Percentiles rank a stretch among this genome's conserved stretches.
phyloP scores from a whole-genome alignment of 2,888 invertebrate species.

The Arrhopalites spinosus region DNA sequence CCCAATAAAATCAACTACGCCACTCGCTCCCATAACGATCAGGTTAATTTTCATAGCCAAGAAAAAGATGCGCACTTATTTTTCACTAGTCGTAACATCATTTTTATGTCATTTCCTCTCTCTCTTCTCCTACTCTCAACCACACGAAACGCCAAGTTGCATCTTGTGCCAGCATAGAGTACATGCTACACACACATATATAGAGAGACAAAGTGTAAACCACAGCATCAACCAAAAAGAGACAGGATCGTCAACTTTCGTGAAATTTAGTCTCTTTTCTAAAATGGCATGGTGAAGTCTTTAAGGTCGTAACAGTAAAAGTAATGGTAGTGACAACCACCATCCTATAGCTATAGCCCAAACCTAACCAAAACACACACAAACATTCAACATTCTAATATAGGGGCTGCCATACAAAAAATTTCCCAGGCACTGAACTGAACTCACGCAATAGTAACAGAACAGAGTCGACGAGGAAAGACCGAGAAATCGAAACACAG shows the following conservation, averaged over 20 bases:
- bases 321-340: not conserved
- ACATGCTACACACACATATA: not conserved
- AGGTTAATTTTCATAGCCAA: conserved; percentile 12
- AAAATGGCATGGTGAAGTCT: not conserved
- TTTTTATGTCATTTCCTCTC: not conserved
- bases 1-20: conserved; percentile 18
- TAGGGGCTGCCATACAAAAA: no score
- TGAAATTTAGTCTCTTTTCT: not conserved
- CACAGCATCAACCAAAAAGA: not conserved
- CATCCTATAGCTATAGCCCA: no score
- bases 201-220: not conserved
- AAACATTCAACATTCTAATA: no score
- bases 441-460: no score
- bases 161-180: not conserved
- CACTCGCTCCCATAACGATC: not conserved
- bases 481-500: no score
- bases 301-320: conserved; percentile 1
- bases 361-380: no score
- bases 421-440: no score
- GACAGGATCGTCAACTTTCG: no score
- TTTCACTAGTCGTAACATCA: conserved; percentile 4
- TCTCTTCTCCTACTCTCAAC: not conserved
- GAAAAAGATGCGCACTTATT: not conserved
- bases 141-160: not conserved
- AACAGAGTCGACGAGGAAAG: no score